Evolutionary conservation across 2,113 vertebrate genomes (phyloP), one percentile per base, ranked within the genome.

Genomic region (Callocephalon fimbriatum): DNA sequence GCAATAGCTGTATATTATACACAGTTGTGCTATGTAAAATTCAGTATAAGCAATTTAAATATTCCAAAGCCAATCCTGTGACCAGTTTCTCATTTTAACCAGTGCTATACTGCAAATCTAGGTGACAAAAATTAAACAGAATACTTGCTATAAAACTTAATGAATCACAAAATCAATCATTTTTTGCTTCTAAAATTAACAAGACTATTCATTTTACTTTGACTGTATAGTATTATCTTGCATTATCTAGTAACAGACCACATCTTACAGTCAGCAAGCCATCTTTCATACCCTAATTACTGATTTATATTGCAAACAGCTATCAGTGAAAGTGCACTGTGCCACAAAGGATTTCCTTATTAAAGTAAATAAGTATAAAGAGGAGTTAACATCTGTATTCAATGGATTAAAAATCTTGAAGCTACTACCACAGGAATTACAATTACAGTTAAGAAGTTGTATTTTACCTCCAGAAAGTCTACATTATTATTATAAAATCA

Each of bases 271-370:
- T 32, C 84, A 93, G 50, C 27, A 80, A 77, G 31, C 19, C 31
- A 67, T 67, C 54, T 71, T 91, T 89, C 45, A 66, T 53, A 86
- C 11, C 7, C 23, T 58, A 74, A 70, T 83, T 84, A 73, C 32
- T 73, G 68, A 80, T 84, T 84, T 45, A 77, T 40, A 77, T 62
- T 53, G 47, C 80, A 91, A 77, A 96, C 91, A 84, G 27, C 63
- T 48, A 47, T 29, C 25, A 32, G n/a, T 78, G 31, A 81, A 19
- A 4, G 0, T 9, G 22, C 35, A 59, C 7, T 56, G 32, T 61
- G 29, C 47, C 81, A 95, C 68, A 91, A 87, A 91, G 10, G 32
- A 71, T 31, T 85, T 71, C 78, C 27, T 75, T 35, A 67, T 42
- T 76, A 62, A 5, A 92, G 18, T 50, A 70, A 72, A 38, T 35